A percentile compares a stretch with the other conserved stretches of the same genome.
Conservation (phyloP, 2,797 vertebrate genomes). For the Scleropages formosus region DNA sequence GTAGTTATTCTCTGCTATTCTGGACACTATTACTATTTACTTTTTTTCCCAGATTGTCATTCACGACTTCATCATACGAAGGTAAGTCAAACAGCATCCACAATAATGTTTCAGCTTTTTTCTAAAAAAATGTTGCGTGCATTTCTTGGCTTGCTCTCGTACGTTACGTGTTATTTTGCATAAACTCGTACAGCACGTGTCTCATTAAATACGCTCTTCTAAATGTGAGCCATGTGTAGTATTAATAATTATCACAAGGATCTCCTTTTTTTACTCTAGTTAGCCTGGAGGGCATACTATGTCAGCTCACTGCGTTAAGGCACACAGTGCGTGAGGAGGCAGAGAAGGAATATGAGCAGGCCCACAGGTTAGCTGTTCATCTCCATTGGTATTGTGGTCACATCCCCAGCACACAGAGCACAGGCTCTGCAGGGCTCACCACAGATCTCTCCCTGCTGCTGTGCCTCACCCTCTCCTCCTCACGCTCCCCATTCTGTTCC, state of each 20-base stretch:
- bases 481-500: background rate
- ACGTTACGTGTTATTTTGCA: too few species aligned
- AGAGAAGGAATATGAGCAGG: background rate
- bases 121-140: too few species aligned
- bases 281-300: background rate
- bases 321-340: background rate
- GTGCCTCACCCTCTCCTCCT: slow-evolving; percentile 6
- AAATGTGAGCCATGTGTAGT: background rate
- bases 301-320: background rate
- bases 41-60: background rate
- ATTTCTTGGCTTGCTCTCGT: too few species aligned
- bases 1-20: background rate
- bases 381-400: slow-evolving; percentile 17
- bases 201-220: background rate
- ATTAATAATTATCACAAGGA: background rate
- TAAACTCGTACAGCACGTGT: background rate
- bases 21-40: background rate
- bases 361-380: background rate
- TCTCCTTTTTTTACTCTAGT: background rate
- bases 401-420: background rate
- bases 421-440: background rate
- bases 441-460: background rate
- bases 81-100: too few species aligned
- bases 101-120: too few species aligned
- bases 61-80: too few species aligned